A percentile compares a stretch with the other conserved stretches of the same genome.
phyloP scores from a whole-genome alignment of 2,797 vertebrate species.

The Betta splendens region DNA sequence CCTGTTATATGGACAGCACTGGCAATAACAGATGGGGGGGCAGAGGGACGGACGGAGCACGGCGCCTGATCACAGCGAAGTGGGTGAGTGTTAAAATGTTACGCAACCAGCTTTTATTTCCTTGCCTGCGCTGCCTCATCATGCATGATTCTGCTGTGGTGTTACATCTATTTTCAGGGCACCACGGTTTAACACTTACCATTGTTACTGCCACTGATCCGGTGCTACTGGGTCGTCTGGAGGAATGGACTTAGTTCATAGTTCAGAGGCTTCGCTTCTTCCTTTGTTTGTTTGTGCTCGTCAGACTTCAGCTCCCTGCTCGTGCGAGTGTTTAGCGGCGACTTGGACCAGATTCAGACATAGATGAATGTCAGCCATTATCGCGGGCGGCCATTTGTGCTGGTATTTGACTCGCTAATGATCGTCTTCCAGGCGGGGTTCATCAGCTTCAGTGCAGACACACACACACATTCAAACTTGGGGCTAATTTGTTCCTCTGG shows the following conservation, averaged over 20 bases:
- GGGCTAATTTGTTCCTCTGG: conserved; percentile 47
- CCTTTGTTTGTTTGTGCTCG: not conserved
- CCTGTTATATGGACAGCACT: conserved; percentile 79
- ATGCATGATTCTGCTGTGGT: conserved; percentile 17
- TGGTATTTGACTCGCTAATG: conserved; percentile 77
- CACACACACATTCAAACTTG: conserved; percentile 33
- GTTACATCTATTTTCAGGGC: conserved; percentile 32
- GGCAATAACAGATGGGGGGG: conserved; percentile 79
- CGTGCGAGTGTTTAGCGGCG: conserved; percentile 58
- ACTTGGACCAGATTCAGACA: conserved; percentile 74
- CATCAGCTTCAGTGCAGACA: conserved; percentile 42
- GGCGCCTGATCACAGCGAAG: conserved; percentile 64
- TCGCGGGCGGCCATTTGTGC: conserved; percentile 72
- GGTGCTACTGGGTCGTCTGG: not conserved
- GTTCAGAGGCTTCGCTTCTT: conserved; percentile 4
- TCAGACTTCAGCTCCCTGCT: conserved; percentile 48
- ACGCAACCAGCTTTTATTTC: conserved; percentile 65
- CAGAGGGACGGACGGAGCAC: conserved; percentile 54
- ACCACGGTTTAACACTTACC: conserved; percentile 4
- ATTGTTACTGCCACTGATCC: not conserved
- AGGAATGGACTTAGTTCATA: conserved; percentile 1
- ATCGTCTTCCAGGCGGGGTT: conserved; percentile 68
- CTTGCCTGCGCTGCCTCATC: conserved; percentile 40
- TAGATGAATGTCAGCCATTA: conserved; percentile 80
- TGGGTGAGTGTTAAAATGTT: conserved; percentile 80